Percentiles rank a stretch among this genome's conserved stretches.
Evolutionary conservation across 2,797 vertebrate genomes (phyloP).

Genomic region (Danio choprae): DNA sequence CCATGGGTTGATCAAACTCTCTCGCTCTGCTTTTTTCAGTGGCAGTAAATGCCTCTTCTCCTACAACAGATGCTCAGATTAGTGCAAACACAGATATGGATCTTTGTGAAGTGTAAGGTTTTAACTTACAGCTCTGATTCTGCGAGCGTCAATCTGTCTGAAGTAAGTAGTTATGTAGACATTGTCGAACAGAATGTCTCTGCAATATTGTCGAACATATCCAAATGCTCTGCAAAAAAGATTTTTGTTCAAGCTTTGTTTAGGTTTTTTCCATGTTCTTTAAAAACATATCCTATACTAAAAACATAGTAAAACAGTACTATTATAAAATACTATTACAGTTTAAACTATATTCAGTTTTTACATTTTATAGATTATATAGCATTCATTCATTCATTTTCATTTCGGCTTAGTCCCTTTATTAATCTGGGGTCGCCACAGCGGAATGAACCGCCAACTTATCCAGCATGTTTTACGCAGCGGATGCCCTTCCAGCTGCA

Average conservation of each 20-base stretch:
- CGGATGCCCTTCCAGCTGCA: too few relatives aligned
- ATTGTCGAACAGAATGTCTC: conserved; percentile 86
- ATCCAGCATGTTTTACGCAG: too few relatives aligned
- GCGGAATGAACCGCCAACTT: too few relatives aligned
- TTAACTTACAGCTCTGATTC: conserved; percentile 73
- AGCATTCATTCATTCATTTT: too few relatives aligned
- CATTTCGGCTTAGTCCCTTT: too few relatives aligned
- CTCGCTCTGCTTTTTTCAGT: conserved; percentile 73
- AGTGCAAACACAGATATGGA: not conserved
- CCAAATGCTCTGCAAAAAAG: conserved; percentile 74
- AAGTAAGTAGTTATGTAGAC: conserved; percentile 89
- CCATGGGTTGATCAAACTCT: conserved; percentile 74
- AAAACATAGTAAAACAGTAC: too few relatives aligned
- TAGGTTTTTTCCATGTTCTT: too few relatives aligned
- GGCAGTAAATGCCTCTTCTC: conserved; percentile 81
- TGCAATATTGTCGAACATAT: conserved; percentile 78
- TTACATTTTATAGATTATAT: too few relatives aligned
- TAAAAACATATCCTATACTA: too few relatives aligned
- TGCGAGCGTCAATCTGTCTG: conserved; percentile 81
- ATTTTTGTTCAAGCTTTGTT: not conserved
- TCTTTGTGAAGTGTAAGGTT: not conserved
- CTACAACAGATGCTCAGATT: conserved; percentile 63
- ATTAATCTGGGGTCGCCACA: too few relatives aligned
- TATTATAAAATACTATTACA: too few relatives aligned
- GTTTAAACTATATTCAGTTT: too few relatives aligned